Conservation (phyloP, 2,888 invertebrate species). For the Coelogynopora nodosa region DNA sequence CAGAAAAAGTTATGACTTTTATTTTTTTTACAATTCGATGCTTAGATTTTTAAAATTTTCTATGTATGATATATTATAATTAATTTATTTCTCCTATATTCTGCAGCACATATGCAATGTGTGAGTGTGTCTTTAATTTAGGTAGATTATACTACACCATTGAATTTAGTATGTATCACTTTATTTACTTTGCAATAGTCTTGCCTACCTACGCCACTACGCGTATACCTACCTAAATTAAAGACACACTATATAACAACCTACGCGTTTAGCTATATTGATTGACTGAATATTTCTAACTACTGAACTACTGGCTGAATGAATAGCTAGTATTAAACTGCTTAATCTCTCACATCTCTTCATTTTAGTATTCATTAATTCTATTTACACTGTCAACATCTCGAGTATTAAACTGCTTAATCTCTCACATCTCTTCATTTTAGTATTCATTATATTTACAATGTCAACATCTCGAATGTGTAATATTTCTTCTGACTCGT, state of each 20-base stretch:
- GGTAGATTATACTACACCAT: neutral
- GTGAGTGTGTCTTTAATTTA: neutral
- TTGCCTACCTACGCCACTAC: too few species aligned
- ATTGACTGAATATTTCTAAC: neutral
- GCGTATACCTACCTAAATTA: too few species aligned
- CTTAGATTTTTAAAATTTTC: neutral
- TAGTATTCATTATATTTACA: neutral
- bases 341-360: neutral
- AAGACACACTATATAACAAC: too few species aligned
- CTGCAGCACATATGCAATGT: slow-evolving; percentile 19
- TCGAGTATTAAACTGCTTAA: neutral
- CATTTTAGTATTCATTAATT: neutral
- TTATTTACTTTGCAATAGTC: neutral
- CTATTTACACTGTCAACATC: neutral
- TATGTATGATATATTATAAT: neutral
- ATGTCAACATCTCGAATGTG: neutral
- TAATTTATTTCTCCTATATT: slow-evolving; percentile 23
- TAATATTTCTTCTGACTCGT: neutral
- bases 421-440: neutral
- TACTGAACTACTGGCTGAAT: neutral
- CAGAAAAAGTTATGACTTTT: neutral
- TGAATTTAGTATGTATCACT: neutral
- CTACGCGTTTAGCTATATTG: too few species aligned
- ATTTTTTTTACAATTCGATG: neutral
- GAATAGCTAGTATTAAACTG: neutral